These are phyloP conservation scores for Archips crataeganus DNA, from an alignment of 2,888 invertebrate genomes.

Conservation along the genomic window DNA sequence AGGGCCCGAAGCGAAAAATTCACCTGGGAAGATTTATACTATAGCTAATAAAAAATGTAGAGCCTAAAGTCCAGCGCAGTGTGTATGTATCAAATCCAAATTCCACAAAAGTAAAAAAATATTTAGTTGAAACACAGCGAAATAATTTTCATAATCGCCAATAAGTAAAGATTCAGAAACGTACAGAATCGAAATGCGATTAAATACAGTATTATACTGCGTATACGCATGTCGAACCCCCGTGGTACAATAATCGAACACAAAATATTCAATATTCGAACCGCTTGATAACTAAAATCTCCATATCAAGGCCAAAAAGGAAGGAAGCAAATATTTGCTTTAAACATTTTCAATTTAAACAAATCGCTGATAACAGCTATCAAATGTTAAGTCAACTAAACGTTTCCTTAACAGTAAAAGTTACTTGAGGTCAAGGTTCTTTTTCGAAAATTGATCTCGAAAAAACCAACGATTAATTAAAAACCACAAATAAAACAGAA, in stretches of 20 bases:
- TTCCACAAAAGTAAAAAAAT: too few relatives aligned
- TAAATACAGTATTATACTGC: neutral
- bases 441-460: neutral
- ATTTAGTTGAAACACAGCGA: too few relatives aligned
- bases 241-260: neutral
- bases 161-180: neutral
- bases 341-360: constrained; percentile 43
- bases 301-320: constrained; percentile 30
- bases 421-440: constrained; percentile 45
- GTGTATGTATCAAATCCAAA: too few relatives aligned
- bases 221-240: neutral
- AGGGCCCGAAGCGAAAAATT: too few relatives aligned
- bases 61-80: too few relatives aligned
- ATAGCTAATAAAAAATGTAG: too few relatives aligned
- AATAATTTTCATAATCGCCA: neutral
- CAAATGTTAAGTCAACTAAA: constrained; percentile 45
- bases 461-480: neutral
- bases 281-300: constrained; percentile 9
- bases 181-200: neutral
- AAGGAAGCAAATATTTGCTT: constrained; percentile 44
- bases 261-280: neutral
- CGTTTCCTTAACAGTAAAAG: constrained; percentile 48
- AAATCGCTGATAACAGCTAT: constrained; percentile 45
- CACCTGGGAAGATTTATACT: too few relatives aligned
- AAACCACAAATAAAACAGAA: neutral